phyloP scores from a whole-genome alignment of 2,888 invertebrate species.

The Netelia virgata region DNA sequence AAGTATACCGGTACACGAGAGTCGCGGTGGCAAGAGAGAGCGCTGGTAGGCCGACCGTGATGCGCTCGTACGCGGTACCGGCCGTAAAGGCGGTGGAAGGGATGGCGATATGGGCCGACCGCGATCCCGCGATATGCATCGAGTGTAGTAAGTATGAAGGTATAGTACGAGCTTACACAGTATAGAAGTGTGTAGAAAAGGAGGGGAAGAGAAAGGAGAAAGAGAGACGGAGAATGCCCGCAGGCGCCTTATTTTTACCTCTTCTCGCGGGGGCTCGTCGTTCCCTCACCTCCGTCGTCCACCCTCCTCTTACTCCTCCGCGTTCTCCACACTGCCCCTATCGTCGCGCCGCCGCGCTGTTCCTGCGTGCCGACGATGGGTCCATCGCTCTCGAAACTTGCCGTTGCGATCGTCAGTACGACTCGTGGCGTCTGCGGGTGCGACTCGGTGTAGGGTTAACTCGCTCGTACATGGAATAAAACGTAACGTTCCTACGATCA shows the following conservation, averaged over 20 bases:
- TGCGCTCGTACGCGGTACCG: too few relatives aligned
- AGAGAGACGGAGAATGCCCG: conserved; percentile 25
- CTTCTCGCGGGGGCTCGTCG: conserved; percentile 61
- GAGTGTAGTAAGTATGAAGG: neutral
- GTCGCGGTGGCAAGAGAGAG: too few relatives aligned
- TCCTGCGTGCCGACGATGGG: conserved; percentile 54
- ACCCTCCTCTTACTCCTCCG: neutral
- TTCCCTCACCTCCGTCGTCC: neutral
- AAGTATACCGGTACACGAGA: too few relatives aligned
- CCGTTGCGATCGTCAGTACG: conserved; percentile 70
- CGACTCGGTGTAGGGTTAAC: conserved; percentile 29
- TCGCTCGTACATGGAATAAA: neutral
- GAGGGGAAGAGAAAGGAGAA: conserved; percentile 4
- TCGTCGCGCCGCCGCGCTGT: conserved; percentile 59
- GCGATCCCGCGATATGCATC: conserved; percentile 10
- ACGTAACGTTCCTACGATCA: neutral
- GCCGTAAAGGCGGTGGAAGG: too few relatives aligned
- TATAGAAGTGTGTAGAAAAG: conserved; percentile 21
- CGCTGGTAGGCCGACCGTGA: too few relatives aligned
- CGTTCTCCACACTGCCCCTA: neutral
- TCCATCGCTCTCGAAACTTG: conserved; percentile 59
- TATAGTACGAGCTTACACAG: neutral
- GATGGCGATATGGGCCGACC: conserved; percentile 16
- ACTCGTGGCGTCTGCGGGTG: conserved; percentile 74
- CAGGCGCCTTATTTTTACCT: conserved; percentile 48